Percentiles rank a stretch among this genome's conserved stretches.
Conservation (phyloP, 2,888 invertebrate genomes). For the Bedellia somnulentella region DNA sequence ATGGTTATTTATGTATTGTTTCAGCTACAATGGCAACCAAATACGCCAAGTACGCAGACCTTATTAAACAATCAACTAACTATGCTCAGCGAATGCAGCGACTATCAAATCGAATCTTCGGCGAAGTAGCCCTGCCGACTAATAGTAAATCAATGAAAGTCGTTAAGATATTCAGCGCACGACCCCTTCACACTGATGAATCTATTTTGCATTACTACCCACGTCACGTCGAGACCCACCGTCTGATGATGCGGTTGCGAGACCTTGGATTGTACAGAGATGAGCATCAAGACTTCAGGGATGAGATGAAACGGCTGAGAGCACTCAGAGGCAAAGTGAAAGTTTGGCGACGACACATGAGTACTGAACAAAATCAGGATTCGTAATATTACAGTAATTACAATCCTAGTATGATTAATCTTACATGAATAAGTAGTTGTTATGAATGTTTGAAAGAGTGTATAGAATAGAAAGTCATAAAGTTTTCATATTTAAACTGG, state of each 20-base stretch:
- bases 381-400: not conserved
- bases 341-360: constrained; percentile 49
- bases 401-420: too few species aligned
- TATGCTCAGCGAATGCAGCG: constrained; percentile 86
- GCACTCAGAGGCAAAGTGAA: constrained; percentile 76
- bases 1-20: not conserved
- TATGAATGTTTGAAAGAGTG: too few species aligned
- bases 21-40: constrained; percentile 44
- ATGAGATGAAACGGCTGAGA: constrained; percentile 79
- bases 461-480: too few species aligned
- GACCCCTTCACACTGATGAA: constrained; percentile 72
- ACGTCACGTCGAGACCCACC: constrained; percentile 74
- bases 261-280: constrained; percentile 81
- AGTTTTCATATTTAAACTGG: too few species aligned
- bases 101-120: constrained; percentile 85
- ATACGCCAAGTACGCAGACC: constrained; percentile 71
- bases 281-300: constrained; percentile 87
- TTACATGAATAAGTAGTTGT: too few species aligned
- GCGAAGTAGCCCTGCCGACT: constrained; percentile 80
- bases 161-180: constrained; percentile 73
- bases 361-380: constrained; percentile 20
- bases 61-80: constrained; percentile 70
- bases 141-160: constrained; percentile 77
- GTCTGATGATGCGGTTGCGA: constrained; percentile 71
- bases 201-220: constrained; percentile 85